Conservation (phyloP, 1,140 invertebrate genomes). For the Brachionus sp. region DNA sequence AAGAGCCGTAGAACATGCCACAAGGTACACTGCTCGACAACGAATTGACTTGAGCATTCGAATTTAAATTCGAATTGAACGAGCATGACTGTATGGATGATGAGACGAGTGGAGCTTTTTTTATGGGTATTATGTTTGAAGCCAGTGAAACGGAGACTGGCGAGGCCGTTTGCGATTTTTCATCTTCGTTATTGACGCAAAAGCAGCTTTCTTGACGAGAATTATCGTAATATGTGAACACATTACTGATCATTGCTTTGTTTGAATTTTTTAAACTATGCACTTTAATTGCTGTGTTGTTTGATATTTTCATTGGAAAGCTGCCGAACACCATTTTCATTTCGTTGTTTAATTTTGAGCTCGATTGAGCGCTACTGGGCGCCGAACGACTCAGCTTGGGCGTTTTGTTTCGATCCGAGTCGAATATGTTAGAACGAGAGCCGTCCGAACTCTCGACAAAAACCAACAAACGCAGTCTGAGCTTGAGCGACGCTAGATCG, state of each 20-base stretch:
- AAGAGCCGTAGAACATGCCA: neutral
- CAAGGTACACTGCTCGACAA: neutral
- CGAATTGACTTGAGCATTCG: neutral
- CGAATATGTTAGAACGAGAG: slow-evolving; percentile 12
- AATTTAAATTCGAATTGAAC: neutral
- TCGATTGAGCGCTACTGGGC: neutral
- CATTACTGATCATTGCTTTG: slow-evolving; percentile 36
- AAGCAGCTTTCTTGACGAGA: neutral
- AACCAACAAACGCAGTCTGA: neutral
- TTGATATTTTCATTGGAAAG: slow-evolving; percentile 39
- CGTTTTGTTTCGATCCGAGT: neutral
- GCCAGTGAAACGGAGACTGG: neutral
- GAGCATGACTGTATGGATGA: neutral
- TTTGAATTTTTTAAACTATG: slow-evolving; percentile 4
- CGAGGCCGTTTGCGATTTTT: neutral
- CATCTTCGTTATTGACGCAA: neutral
- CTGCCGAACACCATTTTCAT: slow-evolving; percentile 37
- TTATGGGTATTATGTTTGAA: neutral
- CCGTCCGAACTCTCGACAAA: neutral
- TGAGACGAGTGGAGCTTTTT: neutral
- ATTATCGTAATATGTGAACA: slow-evolving; percentile 20
- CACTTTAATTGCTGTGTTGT: slow-evolving; percentile 35
- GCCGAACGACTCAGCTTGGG: neutral
- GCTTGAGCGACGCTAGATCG: neutral
- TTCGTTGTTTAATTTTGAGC: neutral